Conservation (phyloP, 2,888 invertebrate genomes). For the Chrysopilus asiliformis region DNA sequence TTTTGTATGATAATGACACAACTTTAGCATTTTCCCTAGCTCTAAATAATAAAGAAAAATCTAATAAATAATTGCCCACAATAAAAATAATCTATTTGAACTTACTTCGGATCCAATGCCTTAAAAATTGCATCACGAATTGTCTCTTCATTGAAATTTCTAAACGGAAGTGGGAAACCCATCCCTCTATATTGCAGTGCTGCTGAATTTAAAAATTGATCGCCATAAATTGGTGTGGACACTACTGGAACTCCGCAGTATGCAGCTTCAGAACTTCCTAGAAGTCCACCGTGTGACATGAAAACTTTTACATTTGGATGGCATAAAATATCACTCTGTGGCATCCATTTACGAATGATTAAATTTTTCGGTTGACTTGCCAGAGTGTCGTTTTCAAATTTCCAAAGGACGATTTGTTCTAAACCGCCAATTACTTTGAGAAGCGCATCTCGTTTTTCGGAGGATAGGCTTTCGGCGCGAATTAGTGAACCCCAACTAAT, state of each 20-base stretch:
- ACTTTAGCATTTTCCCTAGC: conserved; percentile 29
- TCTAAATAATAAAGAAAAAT: too few relatives aligned
- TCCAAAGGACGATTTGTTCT: conserved; percentile 48
- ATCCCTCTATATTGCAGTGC: conserved; percentile 39
- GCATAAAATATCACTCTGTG: conserved; percentile 56
- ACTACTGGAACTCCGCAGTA: conserved; percentile 49
- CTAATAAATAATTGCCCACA: not conserved
- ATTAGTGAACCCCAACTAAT: conserved; percentile 59
- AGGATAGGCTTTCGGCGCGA: conserved; percentile 42
- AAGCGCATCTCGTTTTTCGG: conserved; percentile 41
- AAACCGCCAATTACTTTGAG: conserved; percentile 41
- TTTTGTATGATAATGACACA: conserved; percentile 37
- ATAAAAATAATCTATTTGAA: not conserved
- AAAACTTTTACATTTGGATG: conserved; percentile 52
- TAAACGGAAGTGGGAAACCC: conserved; percentile 39
- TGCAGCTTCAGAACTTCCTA: conserved; percentile 50
- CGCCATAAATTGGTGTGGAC: conserved; percentile 50
- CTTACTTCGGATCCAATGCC: conserved; percentile 23
- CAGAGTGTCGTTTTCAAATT: conserved; percentile 46
- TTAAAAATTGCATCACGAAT: conserved; percentile 37
- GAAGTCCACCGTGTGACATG: conserved; percentile 56
- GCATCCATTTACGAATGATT: conserved; percentile 49
- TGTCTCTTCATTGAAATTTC: conserved; percentile 36
- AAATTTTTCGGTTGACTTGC: conserved; percentile 45
- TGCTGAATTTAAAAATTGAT: conserved; percentile 45